Conservation (phyloP, 35 echinoderm and acorn worm species). For the Amphiura filiformis region DNA sequence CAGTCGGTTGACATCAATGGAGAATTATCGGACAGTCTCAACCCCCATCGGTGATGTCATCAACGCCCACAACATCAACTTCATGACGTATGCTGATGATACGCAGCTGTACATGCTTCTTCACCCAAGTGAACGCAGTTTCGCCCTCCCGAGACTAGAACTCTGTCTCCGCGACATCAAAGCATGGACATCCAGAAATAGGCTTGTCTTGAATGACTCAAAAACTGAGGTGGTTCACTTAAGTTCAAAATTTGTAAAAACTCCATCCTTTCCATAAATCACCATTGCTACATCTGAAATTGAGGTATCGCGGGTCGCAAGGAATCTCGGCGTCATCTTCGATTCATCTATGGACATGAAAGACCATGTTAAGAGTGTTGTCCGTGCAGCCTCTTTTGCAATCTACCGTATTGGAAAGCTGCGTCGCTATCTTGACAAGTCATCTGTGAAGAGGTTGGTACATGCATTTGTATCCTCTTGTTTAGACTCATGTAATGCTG, state of each 20-base stretch:
- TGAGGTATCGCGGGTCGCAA: too few species aligned
- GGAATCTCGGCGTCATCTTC: too few species aligned
- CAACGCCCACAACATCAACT: constrained; percentile 6
- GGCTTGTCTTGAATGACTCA: constrained; percentile 1
- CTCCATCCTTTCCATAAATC: not conserved
- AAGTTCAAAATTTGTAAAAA: not conserved
- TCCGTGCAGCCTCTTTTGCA: too few species aligned
- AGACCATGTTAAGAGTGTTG: too few species aligned
- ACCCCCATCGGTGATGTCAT: constrained; percentile 2
- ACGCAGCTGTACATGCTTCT: constrained; percentile 36
- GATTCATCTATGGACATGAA: too few species aligned
- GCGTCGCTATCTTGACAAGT: too few species aligned
- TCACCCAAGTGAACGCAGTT: not conserved
- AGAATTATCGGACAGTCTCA: constrained; percentile 3
- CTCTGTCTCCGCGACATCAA: constrained; percentile 1
- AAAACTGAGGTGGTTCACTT: constrained; percentile 22
- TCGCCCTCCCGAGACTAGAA: constrained; percentile 7
- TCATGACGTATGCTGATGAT: constrained; percentile 62
- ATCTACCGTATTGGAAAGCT: too few species aligned
- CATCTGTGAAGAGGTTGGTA: too few species aligned
- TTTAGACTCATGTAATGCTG: too few species aligned
- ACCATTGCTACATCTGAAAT: too few species aligned
- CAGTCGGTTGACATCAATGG: constrained; percentile 18
- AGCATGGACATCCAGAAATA: constrained; percentile 8
- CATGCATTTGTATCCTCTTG: too few species aligned